These are phyloP conservation scores for Ptiloglossa arizonensis DNA, from an alignment of 1,140 invertebrate genomes.

Conservation along the genomic window DNA sequence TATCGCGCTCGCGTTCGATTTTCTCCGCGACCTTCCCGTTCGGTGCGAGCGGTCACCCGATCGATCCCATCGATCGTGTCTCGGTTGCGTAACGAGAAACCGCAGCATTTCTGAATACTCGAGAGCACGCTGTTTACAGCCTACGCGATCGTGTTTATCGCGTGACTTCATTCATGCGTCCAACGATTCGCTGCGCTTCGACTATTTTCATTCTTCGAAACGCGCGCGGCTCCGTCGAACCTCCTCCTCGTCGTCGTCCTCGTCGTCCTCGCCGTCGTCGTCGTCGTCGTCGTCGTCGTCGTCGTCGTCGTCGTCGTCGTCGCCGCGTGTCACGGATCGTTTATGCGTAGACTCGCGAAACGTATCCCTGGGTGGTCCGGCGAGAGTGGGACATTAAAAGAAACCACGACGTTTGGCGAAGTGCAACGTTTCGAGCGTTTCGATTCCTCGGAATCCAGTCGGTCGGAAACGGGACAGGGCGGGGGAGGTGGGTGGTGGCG, in stretches of 20 bases:
- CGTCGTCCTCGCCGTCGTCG: too few relatives aligned
- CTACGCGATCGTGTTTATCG: slow-evolving; percentile 44
- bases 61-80: slow-evolving; percentile 6
- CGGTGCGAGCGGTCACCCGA: background rate
- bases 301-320: too few relatives aligned
- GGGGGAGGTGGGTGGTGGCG: too few relatives aligned
- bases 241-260: too few relatives aligned
- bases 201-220: slow-evolving; percentile 56
- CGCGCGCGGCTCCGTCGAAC: background rate
- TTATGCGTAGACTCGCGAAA: too few relatives aligned
- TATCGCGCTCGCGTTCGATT: background rate
- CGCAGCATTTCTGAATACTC: slow-evolving; percentile 50
- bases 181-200: slow-evolving; percentile 5
- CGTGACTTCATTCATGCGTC: slow-evolving; percentile 49
- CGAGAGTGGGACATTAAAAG: slow-evolving; percentile 9
- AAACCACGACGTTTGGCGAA: background rate
- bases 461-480: too few relatives aligned
- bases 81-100: slow-evolving; percentile 45
- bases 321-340: too few relatives aligned
- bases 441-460: background rate
- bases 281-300: too few relatives aligned
- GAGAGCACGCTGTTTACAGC: slow-evolving; percentile 47
- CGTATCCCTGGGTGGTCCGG: slow-evolving; percentile 21
- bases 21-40: background rate
- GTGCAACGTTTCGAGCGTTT: slow-evolving; percentile 1